These are phyloP conservation scores for Bursaphelenchus okinawaensis DNA, from an alignment of 2,888 invertebrate species.

Conservation along the genomic window DNA sequence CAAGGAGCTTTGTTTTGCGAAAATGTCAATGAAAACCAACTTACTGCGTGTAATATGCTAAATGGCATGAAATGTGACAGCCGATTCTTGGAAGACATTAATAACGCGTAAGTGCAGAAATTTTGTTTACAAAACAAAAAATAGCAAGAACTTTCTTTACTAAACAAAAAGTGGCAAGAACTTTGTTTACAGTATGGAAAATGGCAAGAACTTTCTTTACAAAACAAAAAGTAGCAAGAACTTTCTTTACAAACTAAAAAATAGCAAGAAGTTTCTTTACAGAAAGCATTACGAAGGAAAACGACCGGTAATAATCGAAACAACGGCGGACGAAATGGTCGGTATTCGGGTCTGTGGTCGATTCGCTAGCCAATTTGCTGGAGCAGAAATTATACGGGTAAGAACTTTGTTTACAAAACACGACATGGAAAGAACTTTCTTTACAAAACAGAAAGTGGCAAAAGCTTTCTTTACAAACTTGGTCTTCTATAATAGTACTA, in stretches of 20 bases:
- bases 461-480: too few relatives aligned
- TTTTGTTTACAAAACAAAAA: not conserved
- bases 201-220: not conserved
- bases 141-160: not conserved
- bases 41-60: not conserved
- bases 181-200: too few relatives aligned
- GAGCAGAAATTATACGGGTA: not conserved
- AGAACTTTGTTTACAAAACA: too few relatives aligned
- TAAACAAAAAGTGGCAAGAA: not conserved
- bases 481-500: too few relatives aligned
- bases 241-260: not conserved
- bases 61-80: not conserved
- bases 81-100: not conserved
- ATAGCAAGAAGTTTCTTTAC: not conserved
- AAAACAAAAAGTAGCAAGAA: not conserved
- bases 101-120: not conserved
- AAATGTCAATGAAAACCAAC: not conserved
- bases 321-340: not conserved
- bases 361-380: not conserved
- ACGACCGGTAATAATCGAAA: not conserved
- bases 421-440: too few relatives aligned
- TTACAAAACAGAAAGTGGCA: too few relatives aligned
- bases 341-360: not conserved
- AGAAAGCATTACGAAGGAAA: not conserved
- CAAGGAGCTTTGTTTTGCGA: not conserved